phyloP scores from a whole-genome alignment of 30 jellyfish, hydroid and myxozoan species.

The Cassiopea xamachana region DNA sequence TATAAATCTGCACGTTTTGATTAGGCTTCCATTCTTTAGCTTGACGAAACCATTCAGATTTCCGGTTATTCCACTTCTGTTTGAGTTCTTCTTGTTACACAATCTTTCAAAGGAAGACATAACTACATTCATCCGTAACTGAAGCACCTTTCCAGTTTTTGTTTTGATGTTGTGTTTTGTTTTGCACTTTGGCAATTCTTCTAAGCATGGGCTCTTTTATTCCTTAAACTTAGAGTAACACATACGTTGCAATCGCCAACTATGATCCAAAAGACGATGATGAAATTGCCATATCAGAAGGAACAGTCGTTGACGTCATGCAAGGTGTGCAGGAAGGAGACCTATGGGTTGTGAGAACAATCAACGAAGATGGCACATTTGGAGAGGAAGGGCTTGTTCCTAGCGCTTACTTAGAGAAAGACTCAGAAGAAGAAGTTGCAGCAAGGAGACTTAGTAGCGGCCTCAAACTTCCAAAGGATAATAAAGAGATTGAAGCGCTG shows the following conservation, averaged over 20 bases:
- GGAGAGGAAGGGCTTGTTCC: slow-evolving; percentile 96
- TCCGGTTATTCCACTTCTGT: too few relatives aligned
- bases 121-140: too few relatives aligned
- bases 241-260: slow-evolving; percentile 93
- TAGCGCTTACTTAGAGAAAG: slow-evolving; percentile 81
- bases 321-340: slow-evolving; percentile 84
- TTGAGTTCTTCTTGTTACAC: too few relatives aligned
- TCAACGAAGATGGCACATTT: slow-evolving; percentile 86
- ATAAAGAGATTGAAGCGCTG: slow-evolving; percentile 67
- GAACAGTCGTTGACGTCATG: slow-evolving; percentile 84
- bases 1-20: too few relatives aligned
- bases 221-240: slow-evolving; percentile 59
- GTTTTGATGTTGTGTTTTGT: too few relatives aligned
- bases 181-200: neutral
- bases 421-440: slow-evolving; percentile 71
- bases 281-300: slow-evolving; percentile 82
- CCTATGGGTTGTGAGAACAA: slow-evolving; percentile 83
- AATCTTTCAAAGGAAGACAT: too few relatives aligned
- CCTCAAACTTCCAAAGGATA: slow-evolving; percentile 59
- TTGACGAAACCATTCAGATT: too few relatives aligned
- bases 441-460: slow-evolving; percentile 66
- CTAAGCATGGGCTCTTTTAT: neutral
- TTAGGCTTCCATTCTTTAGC: too few relatives aligned
- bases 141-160: too few relatives aligned
- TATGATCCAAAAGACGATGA: slow-evolving; percentile 84